Conservation (phyloP, 2,113 vertebrate species). For the Passer domesticus region DNA sequence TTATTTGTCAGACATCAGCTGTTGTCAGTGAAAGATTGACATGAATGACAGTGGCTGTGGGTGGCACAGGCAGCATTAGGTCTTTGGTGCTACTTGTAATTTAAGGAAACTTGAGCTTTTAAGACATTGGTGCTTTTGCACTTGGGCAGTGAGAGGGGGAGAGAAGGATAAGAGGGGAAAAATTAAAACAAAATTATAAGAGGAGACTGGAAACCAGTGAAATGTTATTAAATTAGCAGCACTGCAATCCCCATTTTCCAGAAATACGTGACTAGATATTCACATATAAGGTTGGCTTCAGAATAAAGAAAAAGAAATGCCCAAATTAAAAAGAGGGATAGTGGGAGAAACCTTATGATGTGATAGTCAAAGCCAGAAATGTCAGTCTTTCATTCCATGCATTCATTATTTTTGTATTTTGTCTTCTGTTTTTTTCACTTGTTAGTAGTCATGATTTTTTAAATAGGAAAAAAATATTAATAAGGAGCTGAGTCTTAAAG, state of each 20-base stretch:
- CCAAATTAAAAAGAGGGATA: background rate
- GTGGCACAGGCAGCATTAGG: conserved; percentile 4
- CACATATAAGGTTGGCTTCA: background rate
- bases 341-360: background rate
- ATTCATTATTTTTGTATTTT: background rate
- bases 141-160: background rate
- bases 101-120: background rate
- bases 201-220: background rate
- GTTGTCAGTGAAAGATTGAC: conserved; percentile 30
- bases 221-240: background rate
- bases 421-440: background rate
- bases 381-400: background rate
- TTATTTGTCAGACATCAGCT: background rate
- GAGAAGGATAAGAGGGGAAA: background rate
- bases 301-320: background rate
- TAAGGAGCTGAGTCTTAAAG: background rate
- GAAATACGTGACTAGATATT: background rate
- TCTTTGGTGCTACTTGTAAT: background rate
- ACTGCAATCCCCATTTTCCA: background rate
- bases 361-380: background rate
- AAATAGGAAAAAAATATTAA: background rate
- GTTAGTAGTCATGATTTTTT: background rate
- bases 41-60: background rate
- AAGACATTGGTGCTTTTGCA: background rate
- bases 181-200: background rate